Percentiles rank a stretch among this genome's conserved stretches.
Conservation (phyloP, 2,888 invertebrate species). For the Seira musarum region DNA sequence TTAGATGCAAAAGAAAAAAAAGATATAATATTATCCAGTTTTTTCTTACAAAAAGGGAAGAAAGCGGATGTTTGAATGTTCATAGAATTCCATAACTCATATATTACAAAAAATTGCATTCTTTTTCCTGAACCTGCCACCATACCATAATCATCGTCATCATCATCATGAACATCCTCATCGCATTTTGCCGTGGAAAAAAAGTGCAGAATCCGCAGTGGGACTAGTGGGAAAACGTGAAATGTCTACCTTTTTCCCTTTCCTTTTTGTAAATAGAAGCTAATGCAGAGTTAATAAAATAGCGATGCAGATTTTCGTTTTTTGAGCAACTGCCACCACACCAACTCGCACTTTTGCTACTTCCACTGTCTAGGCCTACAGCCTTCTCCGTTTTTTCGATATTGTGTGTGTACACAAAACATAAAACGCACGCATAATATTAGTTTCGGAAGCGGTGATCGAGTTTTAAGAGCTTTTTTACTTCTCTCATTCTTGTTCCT, state of each 20-base stretch:
- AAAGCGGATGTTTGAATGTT: conserved; percentile 30
- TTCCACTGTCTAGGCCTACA: too few species aligned
- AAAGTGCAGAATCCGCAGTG: conserved; percentile 31
- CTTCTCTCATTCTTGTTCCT: conserved; percentile 1
- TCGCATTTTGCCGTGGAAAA: too few species aligned
- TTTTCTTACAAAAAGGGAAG: neutral
- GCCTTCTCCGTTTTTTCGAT: too few species aligned
- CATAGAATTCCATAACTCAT: conserved; percentile 43
- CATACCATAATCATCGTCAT: too few species aligned
- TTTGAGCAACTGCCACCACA: too few species aligned
- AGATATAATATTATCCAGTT: neutral
- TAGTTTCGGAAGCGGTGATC: conserved; percentile 45
- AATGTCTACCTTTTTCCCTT: neutral
- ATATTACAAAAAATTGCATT: neutral
- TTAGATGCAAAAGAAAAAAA: neutral
- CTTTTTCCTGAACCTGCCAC: too few species aligned
- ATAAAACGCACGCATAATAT: conserved; percentile 18
- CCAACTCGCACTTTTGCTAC: too few species aligned
- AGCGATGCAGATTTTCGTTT: too few species aligned
- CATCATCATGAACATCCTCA: too few species aligned
- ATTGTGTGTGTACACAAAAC: too few species aligned
- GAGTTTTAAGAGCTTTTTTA: conserved; percentile 39
- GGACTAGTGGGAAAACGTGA: neutral
- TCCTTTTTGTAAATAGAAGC: conserved; percentile 78
- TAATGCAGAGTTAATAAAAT: too few species aligned